Evolutionary conservation across 2,888 invertebrate genomes (phyloP), one percentile per base, ranked within the genome.

Genomic region (Nematopogon swammerdamellus): DNA sequence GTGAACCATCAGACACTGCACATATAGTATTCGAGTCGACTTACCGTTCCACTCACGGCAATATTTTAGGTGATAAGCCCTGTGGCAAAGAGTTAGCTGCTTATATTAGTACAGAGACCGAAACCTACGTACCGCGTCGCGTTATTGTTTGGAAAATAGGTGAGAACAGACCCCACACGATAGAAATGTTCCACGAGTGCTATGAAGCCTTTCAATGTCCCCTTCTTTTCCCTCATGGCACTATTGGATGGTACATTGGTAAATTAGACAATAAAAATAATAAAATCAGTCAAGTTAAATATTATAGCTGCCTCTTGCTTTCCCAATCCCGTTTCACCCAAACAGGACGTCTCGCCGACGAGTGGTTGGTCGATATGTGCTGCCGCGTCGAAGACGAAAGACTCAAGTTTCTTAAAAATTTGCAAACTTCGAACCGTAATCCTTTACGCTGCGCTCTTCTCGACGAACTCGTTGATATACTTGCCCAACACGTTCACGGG

Each of bases 71-170:
- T 11, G 50, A 52, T 49, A 18, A 42, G 44, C 50, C 50, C 5
- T 18, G 44, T 14, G 49, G 49, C 25, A 50, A 19, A 14, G 52
- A 52, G 43, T 18, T 52, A 5, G 52, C 52, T 11, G 52, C 50
- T 18, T 49, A 50, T 10, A 50, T 52, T n/a, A 50, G 49, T 30
- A 50, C 52, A n/a, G 51, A 51, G 36, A 46, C 36, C 25, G 49
- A 51, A 44, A 18, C 18, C 6, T 51, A 18, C 30, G 19, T 18
- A 18, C 47, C 46, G 19, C 51, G 50, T n/a, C 45, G 47, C 42
- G 53, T 54, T 17, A 50, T 49, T 14, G 44, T 54, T 17, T 52
- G 53, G 55, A 55, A 54, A 47, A 19, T 52, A 47, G 52, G 52
- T 3, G 19, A 30, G 11, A 47, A 44, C n/a, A 52, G 19, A 19